Conservation (phyloP, 2,888 invertebrate genomes). For the Rhaphigaster nebulosa region DNA sequence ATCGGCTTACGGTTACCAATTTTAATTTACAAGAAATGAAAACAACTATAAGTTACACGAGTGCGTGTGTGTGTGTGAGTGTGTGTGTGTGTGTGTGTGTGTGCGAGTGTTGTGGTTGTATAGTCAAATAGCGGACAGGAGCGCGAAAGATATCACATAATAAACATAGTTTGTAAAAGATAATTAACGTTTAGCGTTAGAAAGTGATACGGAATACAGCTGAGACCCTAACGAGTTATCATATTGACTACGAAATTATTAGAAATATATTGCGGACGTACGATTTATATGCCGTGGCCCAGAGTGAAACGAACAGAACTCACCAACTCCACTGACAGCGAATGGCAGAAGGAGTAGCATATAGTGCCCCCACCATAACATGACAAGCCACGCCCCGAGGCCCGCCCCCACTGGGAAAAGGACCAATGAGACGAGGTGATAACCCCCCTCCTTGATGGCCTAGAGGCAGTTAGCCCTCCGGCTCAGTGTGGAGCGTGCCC, state of each 20-base stretch:
- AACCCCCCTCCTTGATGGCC: conserved; percentile 63
- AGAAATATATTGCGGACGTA: background rate
- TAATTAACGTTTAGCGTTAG: background rate
- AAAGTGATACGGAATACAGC: background rate
- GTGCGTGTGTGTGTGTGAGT: background rate
- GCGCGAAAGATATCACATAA: background rate
- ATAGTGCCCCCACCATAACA: background rate
- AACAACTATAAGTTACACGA: background rate
- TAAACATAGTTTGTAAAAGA: background rate
- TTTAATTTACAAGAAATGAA: no score
- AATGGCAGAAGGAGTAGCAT: background rate
- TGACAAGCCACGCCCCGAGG: background rate
- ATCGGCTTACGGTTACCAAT: no score
- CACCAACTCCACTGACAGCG: conserved; percentile 3
- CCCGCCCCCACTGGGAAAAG: background rate
- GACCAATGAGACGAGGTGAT: conserved; percentile 6
- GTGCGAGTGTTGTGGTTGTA: no score
- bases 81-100: background rate
- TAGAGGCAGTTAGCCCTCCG: conserved; percentile 47
- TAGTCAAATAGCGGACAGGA: background rate
- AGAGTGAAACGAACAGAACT: conserved; percentile 1
- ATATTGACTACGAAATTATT: background rate
- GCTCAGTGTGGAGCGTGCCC: conserved; percentile 51
- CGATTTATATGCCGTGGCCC: background rate
- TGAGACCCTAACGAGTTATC: background rate